phyloP scores from a whole-genome alignment of 2,888 invertebrate genomes.

The Alviniconcha strummeri region DNA sequence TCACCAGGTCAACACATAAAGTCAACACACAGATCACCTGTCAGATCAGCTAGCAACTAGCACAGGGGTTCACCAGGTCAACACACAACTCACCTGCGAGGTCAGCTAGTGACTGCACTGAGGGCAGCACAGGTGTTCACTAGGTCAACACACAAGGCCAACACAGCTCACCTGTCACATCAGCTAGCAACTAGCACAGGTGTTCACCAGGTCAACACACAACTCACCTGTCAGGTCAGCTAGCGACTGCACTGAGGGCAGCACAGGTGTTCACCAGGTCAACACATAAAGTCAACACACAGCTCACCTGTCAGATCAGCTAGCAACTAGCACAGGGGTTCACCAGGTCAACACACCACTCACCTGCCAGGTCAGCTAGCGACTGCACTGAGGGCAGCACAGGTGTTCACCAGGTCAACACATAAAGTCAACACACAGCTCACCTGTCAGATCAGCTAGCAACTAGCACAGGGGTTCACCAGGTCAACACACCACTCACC shows the following conservation, averaged over 20 bases:
- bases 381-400: too few relatives aligned
- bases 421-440: neutral
- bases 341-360: neutral
- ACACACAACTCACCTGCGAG: conserved; percentile 45
- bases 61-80: too few relatives aligned
- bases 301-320: conserved; percentile 50
- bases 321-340: conserved; percentile 38
- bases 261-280: neutral
- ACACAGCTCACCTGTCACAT: neutral
- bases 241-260: conserved; percentile 43
- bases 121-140: conserved; percentile 50
- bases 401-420: neutral
- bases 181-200: neutral
- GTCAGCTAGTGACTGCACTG: conserved; percentile 54
- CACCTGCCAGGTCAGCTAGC: conserved; percentile 54
- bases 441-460: conserved; percentile 54
- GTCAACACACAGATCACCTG: conserved; percentile 41
- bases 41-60: conserved; percentile 49
- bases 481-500: conserved; percentile 38
- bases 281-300: neutral
- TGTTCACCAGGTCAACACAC: neutral
- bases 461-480: conserved; percentile 16
- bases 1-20: too few relatives aligned
- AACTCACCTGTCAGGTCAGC: conserved; percentile 50
- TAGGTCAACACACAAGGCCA: too few relatives aligned